Conservation (phyloP, 2,888 invertebrate genomes). For the Lepidochitona cinerea region DNA sequence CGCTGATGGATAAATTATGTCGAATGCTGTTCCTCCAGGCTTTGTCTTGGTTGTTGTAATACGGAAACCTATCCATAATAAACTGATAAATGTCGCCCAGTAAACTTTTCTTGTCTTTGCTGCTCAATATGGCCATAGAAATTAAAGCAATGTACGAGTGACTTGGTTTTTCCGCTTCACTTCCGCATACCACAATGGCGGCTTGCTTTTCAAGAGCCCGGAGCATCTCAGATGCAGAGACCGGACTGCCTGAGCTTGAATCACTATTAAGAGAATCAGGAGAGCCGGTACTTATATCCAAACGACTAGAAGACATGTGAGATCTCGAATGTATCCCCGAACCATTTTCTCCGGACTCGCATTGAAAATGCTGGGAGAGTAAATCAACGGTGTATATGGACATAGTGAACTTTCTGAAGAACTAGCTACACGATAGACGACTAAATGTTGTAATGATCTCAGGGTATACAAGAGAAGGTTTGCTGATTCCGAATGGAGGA, state of each 20-base stretch:
- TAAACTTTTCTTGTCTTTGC: conserved; percentile 57
- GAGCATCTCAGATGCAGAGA: neutral
- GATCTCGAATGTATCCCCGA: too few species aligned
- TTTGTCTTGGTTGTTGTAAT: conserved; percentile 60
- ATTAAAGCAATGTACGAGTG: conserved; percentile 68
- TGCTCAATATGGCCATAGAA: conserved; percentile 66
- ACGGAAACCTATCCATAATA: conserved; percentile 62
- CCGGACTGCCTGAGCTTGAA: neutral
- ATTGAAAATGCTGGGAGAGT: too few species aligned
- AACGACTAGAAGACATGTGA: too few species aligned
- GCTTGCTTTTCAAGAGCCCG: neutral
- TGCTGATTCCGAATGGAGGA: too few species aligned
- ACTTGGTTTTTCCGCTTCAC: conserved; percentile 46
- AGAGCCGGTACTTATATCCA: neutral
- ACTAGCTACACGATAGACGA: too few species aligned
- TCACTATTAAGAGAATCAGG: neutral
- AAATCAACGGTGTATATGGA: too few species aligned
- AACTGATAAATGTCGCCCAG: conserved; percentile 67
- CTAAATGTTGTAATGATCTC: too few species aligned
- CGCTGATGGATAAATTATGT: conserved; percentile 66
- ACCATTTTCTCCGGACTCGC: too few species aligned
- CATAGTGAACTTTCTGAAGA: too few species aligned
- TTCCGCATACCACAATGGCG: neutral
- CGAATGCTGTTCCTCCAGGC: conserved; percentile 68
- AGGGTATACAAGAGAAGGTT: too few species aligned